Percentiles rank a stretch among this genome's conserved stretches.
Conservation (phyloP, 2,888 invertebrate genomes). For the Elmis aenea region DNA sequence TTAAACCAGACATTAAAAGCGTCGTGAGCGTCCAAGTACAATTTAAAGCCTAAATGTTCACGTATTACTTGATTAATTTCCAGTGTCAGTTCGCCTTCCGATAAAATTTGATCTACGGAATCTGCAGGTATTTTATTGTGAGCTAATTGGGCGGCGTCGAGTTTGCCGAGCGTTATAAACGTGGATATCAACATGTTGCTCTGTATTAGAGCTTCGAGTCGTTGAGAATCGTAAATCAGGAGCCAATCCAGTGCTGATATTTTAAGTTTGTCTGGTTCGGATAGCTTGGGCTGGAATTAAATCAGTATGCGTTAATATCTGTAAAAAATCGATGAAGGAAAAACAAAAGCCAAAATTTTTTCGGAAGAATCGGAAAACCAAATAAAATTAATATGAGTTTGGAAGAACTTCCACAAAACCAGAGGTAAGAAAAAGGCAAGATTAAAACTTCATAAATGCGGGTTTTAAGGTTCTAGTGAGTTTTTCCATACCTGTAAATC, state of each 20-base stretch:
- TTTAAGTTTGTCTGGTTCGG: constrained; percentile 65
- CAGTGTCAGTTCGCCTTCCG: constrained; percentile 47
- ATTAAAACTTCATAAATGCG: no score
- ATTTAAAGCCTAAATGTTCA: constrained; percentile 83
- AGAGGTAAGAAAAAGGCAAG: no score
- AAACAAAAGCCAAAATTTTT: no score
- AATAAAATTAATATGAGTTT: no score
- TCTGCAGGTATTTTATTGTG: constrained; percentile 68
- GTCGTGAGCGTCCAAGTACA: constrained; percentile 83
- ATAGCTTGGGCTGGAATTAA: constrained; percentile 45
- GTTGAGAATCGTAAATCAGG: constrained; percentile 70
- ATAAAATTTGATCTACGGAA: constrained; percentile 55
- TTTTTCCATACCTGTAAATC: constrained; percentile 45
- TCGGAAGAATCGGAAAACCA: no score
- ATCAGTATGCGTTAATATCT: background rate
- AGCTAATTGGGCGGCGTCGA: constrained; percentile 75
- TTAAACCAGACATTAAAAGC: constrained; percentile 87
- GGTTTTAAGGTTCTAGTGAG: no score
- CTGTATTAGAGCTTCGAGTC: constrained; percentile 77
- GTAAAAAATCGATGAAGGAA: no score
- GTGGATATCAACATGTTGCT: constrained; percentile 84
- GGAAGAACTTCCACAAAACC: no score
- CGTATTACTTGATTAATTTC: constrained; percentile 55
- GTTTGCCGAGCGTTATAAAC: constrained; percentile 76
- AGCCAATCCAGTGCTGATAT: constrained; percentile 84